These are phyloP conservation scores for Anthopleura xanthogrammica DNA, from an alignment of 92 coral and sea anemone genomes.

Conservation along the genomic window DNA sequence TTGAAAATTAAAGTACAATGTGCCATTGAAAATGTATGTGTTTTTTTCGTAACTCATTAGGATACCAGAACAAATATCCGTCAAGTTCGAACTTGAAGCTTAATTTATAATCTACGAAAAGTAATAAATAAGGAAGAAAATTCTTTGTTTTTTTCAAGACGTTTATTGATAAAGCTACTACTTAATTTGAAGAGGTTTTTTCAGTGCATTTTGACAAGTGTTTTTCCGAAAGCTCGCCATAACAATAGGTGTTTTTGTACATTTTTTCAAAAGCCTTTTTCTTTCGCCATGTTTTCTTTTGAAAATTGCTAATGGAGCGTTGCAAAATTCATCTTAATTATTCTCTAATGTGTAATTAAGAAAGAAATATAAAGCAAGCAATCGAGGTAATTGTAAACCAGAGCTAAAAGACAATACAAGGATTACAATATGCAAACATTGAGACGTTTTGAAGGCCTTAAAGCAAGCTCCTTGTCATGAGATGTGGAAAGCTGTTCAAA, in stretches of 20 bases:
- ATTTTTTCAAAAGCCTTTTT: neutral
- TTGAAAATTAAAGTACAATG: too few species aligned
- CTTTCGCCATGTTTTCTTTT: neutral
- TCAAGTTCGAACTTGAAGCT: too few species aligned
- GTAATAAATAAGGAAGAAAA: too few species aligned
- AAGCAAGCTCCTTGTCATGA: slow-evolving; percentile 1
- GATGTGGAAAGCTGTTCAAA: slow-evolving; percentile 5
- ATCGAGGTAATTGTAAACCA: neutral
- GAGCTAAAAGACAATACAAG: slow-evolving; percentile 16
- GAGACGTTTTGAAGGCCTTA: neutral
- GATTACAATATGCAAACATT: slow-evolving; percentile 38
- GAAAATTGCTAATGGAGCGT: neutral
- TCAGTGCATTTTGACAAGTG: neutral
- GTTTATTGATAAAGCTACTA: neutral
- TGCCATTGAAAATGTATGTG: too few species aligned
- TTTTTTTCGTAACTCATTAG: too few species aligned
- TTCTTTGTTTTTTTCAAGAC: too few species aligned
- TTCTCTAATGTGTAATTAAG: neutral
- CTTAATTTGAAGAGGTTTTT: neutral
- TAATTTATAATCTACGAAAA: neutral
- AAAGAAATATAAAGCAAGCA: neutral
- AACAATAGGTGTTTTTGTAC: neutral
- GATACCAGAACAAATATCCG: too few species aligned
- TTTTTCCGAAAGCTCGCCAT: neutral
- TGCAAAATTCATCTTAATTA: neutral